These are phyloP conservation scores for Adrianichthys oophorus DNA, from an alignment of 2,797 vertebrate genomes.

Conservation along the genomic window DNA sequence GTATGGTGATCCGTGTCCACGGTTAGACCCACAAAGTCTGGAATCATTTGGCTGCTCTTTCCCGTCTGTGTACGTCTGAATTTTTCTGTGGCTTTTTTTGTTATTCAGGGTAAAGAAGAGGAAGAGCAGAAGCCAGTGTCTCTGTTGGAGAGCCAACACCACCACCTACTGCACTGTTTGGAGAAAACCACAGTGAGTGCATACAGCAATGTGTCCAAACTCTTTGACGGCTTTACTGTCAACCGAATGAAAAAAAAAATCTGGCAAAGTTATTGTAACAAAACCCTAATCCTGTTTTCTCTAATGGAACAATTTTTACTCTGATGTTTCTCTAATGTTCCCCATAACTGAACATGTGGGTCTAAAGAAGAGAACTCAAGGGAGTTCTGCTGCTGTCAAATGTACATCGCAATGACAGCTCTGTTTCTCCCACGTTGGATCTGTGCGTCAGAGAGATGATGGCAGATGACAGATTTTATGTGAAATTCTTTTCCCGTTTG, in stretches of 20 bases:
- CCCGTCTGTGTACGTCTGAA: slow-evolving; percentile 18
- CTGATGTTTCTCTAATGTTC: no score
- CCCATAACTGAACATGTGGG: not conserved
- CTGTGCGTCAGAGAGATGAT: not conserved
- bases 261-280: no score
- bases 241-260: no score
- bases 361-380: slow-evolving; percentile 3
- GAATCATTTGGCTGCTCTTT: slow-evolving; percentile 11
- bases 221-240: no score
- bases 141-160: slow-evolving; percentile 93
- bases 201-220: not conserved
- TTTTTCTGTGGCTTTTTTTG: slow-evolving; percentile 11
- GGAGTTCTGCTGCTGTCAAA: slow-evolving; percentile 10
- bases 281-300: no score
- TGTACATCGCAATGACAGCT: slow-evolving; percentile 9
- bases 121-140: slow-evolving; percentile 86
- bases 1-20: slow-evolving; percentile 4
- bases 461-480: slow-evolving; percentile 7
- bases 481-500: not conserved
- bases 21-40: not conserved
- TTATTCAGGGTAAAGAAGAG: slow-evolving; percentile 83
- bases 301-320: no score
- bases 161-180: slow-evolving; percentile 97
- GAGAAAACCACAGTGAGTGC: slow-evolving; percentile 96
- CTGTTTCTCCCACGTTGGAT: not conserved